Evolutionary conservation across 2,888 invertebrate species (phyloP).

Genomic region (Drosophila borborema): DNA sequence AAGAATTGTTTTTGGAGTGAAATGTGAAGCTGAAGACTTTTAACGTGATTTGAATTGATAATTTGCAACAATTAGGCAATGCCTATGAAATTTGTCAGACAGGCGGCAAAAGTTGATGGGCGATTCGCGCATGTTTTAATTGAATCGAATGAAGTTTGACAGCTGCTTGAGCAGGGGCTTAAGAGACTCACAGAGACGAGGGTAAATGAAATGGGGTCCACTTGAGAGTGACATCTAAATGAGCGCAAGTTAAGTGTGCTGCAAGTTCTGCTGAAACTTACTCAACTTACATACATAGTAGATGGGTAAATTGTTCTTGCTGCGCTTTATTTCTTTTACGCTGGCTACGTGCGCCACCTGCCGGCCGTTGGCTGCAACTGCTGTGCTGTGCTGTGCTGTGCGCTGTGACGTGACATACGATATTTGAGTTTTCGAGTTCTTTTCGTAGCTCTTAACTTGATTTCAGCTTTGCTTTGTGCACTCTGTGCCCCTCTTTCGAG

Average conservation of each 20-base stretch:
- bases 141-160: conserved; percentile 71
- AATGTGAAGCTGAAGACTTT: conserved; percentile 32
- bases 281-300: conserved; percentile 38
- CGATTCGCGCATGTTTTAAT: conserved; percentile 63
- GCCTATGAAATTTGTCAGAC: conserved; percentile 55
- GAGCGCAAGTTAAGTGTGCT: conserved; percentile 36
- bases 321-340: conserved; percentile 14
- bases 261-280: conserved; percentile 27
- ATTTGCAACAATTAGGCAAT: conserved; percentile 72
- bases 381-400: neutral
- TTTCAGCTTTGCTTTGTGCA: conserved; percentile 52
- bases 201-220: neutral
- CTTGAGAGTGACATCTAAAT: conserved; percentile 48
- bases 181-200: neutral
- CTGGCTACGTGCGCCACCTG: conserved; percentile 53
- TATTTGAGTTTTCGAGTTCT: conserved; percentile 60
- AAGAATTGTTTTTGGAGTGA: conserved; percentile 2
- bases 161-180: conserved; percentile 4
- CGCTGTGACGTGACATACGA: conserved; percentile 58
- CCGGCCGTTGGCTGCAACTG: conserved; percentile 29
- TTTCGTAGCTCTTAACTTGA: conserved; percentile 59
- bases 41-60: conserved; percentile 80
- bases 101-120: conserved; percentile 31
- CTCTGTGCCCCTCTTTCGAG: conserved; percentile 14
- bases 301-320: conserved; percentile 2